Evolutionary conservation across 2,797 vertebrate species (phyloP).

Genomic region (Phataginus tetradactyla): DNA sequence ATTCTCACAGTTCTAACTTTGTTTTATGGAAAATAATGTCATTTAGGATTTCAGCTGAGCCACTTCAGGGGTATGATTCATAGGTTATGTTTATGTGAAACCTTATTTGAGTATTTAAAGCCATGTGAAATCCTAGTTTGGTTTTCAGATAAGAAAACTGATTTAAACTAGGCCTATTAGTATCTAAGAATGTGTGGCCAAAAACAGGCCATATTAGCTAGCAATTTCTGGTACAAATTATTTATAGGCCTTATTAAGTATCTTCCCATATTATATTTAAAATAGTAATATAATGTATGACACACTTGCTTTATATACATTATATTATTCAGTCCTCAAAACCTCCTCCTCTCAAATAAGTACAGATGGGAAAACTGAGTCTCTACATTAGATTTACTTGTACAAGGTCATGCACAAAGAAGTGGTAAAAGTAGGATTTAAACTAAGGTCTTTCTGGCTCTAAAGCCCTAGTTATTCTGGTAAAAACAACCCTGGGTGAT

Average conservation of each 20-base stretch:
- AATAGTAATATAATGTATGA: background rate
- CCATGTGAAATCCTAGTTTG: conserved; percentile 8
- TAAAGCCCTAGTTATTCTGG: background rate
- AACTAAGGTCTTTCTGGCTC: background rate
- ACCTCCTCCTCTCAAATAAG: background rate
- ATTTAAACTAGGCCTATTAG: background rate
- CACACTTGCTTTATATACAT: background rate
- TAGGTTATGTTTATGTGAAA: conserved; percentile 22
- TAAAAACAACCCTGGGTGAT: background rate
- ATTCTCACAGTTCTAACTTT: conserved; percentile 1
- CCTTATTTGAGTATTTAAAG: conserved; percentile 22
- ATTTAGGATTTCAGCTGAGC: background rate
- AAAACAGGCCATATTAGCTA: background rate
- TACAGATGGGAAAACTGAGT: background rate
- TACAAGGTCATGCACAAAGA: background rate
- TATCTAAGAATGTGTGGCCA: background rate
- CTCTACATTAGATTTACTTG: background rate
- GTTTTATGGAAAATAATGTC: conserved; percentile 39
- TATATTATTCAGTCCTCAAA: background rate
- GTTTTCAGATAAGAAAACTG: conserved; percentile 33
- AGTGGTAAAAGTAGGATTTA: background rate
- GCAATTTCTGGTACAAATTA: conserved; percentile 11
- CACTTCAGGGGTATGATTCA: background rate
- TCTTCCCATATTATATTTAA: background rate
- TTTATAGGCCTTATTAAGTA: background rate